Evolutionary conservation across 1,140 invertebrate genomes (phyloP), one percentile per base, ranked within the genome.

Genomic region (Hyposmocoma kahamanoa): DNA sequence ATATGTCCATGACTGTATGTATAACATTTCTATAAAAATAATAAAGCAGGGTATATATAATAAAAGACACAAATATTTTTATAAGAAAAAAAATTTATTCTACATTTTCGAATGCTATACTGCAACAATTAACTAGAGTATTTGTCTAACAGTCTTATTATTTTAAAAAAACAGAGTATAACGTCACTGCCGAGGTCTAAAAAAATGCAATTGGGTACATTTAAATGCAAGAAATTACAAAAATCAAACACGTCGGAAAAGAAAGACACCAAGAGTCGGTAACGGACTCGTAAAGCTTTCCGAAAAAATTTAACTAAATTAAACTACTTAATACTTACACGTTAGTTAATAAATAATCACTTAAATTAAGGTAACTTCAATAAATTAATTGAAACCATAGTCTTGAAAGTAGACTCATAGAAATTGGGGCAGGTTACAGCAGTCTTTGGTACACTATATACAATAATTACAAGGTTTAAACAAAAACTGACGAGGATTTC

Each of bases 81-180:
- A 67, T 62, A 43, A 38, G 65, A 69, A 56, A 68, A 61, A 66
- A 70, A 65, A 38, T 67, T 67, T 79, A 77, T 73, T 83, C 57
- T 73, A 77, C 62, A 67, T 55, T 54, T 51, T 50, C 54, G 34
- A 42, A 67, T 67, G 60, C 65, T 56, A 61, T 64, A 58, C 66
- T 69, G 67, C 67, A 72, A 76, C 64, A 80, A 67, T 74, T 72
- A 70, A 59, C 77, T 76, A 78, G 71, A 82, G 75, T 80, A 82
- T 80, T 79, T 62, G 75, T 56, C 78, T 84, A 84, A 82, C 81
- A 84, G 81, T 84, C 81, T 84, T 78, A 79, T 78, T 81, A 76
- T 71, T 74, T 84, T 81, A 81, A 61, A 77, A 41, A 74, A n/a
- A n/a, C n/a, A n/a, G 73, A 84, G 78, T 78, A 82, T 74, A 76